phyloP scores from a whole-genome alignment of 2,888 invertebrate genomes.

The Eilema griseolum region DNA sequence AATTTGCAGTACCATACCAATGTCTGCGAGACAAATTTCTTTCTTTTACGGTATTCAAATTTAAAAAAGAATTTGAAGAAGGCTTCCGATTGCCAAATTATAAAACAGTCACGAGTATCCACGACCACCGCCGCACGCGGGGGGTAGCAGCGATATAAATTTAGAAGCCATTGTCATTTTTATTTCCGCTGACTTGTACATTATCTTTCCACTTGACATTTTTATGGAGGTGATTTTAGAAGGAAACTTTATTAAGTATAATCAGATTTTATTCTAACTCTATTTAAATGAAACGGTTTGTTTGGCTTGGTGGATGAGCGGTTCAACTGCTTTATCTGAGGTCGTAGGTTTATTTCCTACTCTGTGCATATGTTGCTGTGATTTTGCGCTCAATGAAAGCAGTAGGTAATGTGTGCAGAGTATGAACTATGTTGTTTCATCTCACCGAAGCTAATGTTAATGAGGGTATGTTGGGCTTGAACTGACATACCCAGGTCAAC shows the following conservation, averaged over 20 bases:
- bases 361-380: no score
- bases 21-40: background rate
- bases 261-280: slow-evolving; percentile 3
- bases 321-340: no score
- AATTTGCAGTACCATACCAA: no score
- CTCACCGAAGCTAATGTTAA: no score
- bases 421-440: no score
- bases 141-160: slow-evolving; percentile 36
- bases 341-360: no score
- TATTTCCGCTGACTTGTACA: slow-evolving; percentile 36
- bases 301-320: no score
- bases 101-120: slow-evolving; percentile 29
- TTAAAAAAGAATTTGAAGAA: background rate
- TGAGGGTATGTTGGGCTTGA: no score
- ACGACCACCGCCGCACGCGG: slow-evolving; percentile 13
- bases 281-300: slow-evolving; percentile 5
- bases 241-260: slow-evolving; percentile 14
- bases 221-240: slow-evolving; percentile 24
- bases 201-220: slow-evolving; percentile 19
- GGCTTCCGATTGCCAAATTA: slow-evolving; percentile 32
- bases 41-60: background rate
- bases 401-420: no score
- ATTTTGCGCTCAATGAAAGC: no score
- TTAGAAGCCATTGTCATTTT: slow-evolving; percentile 37
- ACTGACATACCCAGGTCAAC: background rate